These are phyloP conservation scores for Brachystomella parvula DNA, from an alignment of 1,140 invertebrate species.

Conservation along the genomic window DNA sequence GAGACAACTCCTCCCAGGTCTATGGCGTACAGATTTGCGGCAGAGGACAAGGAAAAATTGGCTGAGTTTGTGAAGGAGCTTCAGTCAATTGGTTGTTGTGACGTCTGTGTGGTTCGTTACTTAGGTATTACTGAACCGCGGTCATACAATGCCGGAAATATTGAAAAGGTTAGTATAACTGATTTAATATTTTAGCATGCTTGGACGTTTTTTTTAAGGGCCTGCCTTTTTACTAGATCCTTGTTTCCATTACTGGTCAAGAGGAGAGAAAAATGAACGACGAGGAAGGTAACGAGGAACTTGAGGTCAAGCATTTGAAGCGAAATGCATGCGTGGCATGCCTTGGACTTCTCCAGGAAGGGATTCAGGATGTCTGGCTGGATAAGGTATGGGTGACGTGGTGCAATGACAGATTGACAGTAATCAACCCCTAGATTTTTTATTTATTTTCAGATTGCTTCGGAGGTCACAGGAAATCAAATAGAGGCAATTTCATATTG, in stretches of 20 bases:
- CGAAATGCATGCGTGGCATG: conserved; percentile 50
- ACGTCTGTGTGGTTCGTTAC: conserved; percentile 33
- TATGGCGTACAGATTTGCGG: neutral
- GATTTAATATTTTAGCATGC: neutral
- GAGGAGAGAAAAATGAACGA: neutral
- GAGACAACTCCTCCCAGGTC: too few species aligned
- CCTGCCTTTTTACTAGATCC: neutral
- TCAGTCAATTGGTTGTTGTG: conserved; percentile 28
- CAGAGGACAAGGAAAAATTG: neutral
- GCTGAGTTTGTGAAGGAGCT: neutral
- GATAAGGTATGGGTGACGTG: conserved; percentile 13
- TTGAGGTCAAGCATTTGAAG: conserved; percentile 18
- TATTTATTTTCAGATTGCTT: conserved; percentile 42
- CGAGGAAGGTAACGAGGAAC: neutral
- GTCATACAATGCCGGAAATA: conserved; percentile 13
- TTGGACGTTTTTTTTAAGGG: neutral
- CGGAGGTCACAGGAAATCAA: conserved; percentile 40
- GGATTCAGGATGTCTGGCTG: conserved; percentile 45
- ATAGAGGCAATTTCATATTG: conserved; percentile 48
- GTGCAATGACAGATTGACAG: neutral
- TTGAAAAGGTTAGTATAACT: conserved; percentile 11
- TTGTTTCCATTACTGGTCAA: too few species aligned
- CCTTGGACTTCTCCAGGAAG: conserved; percentile 54
- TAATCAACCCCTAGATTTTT: conserved; percentile 14
- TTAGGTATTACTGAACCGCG: conserved; percentile 24